Base-by-base conservation (phyloP, 1,140 invertebrate genomes). In the Drosophila ohnishii region DNA sequence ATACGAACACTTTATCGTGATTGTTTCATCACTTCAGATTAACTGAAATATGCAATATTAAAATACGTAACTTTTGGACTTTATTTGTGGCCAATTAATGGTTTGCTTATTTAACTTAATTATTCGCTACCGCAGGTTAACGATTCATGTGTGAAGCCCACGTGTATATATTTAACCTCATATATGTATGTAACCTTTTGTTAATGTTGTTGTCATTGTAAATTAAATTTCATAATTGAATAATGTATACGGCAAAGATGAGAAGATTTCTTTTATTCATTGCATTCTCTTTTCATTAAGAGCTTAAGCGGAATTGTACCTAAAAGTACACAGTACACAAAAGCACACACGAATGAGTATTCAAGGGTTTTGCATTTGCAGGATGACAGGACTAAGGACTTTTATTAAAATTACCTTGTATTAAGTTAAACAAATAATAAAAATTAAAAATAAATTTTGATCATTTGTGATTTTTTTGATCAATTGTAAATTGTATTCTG, bases 241-340 rank as follows among this genome's bases (percentile, higher is more conserved):
- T 25, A 65, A 58, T 40, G 6, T 70, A 35, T 39, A 22, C 32
- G 28, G 16, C 3, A 39, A 45, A 22, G 25, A 55, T 22, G 63
- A 14, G 40, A n/a, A 47, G 22, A 4, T 19, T 16, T 47, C 25
- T 28, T 62, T 65, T 22, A 19, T 28, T 28, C 39, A 53, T 57
- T 74, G 62, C 48, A 67, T 66, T 79, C 77, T 69, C 45, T 63
- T 78, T 80, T 85, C 59, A 85, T 84, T 74, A 80, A 47, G 58
- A 79, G 73, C 59, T 74, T 85, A 71, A 80, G 22, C 77, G 61
- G 53, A 80, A 70, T 58, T 78, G 53, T 53, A 45, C 48, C 59
- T 65, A 78, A 80, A 80, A 66, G 61, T 45, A 35, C 25, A 40
- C 11, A 62, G 19, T 14, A 13, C 13, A 30, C n/a, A 55, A 56